Conservation (phyloP, 2,797 vertebrate genomes). For the Stomatorhinus walkeri region DNA sequence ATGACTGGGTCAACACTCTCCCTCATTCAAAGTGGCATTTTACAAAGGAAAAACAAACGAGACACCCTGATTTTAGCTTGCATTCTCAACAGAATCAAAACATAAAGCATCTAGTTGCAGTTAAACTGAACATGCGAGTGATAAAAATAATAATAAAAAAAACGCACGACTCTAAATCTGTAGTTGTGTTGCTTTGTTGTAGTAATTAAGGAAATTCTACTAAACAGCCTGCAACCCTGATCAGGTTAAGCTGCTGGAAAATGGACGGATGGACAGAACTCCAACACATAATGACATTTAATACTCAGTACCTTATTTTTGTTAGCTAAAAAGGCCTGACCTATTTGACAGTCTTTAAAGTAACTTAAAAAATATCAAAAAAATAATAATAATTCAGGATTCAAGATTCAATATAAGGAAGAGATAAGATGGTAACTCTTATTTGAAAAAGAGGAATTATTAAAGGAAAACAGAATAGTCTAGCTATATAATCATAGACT, state of each 20-base stretch:
- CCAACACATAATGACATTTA: not conserved
- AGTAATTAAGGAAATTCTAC: not conserved
- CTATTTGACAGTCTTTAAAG: not conserved
- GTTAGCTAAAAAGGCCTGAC: not conserved
- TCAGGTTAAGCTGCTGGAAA: not conserved
- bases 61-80: not conserved
- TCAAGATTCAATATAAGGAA: not conserved
- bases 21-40: not conserved
- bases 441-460: not conserved
- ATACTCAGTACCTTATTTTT: not conserved
- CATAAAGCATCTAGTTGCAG: not conserved
- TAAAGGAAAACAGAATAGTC: not conserved
- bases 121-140: not conserved
- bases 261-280: not conserved
- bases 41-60: not conserved
- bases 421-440: not conserved
- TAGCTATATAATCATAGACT: not conserved
- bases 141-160: not conserved
- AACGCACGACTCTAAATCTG: not conserved
- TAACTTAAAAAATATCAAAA: not conserved
- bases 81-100: not conserved
- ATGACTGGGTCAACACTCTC: not conserved
- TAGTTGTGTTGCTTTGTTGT: not conserved
- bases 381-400: not conserved
- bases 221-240: not conserved